A percentile compares a stretch with the other conserved stretches of the same genome.
Conservation (phyloP, 2,797 vertebrate genomes). For the Sylvilagus floridanus region DNA sequence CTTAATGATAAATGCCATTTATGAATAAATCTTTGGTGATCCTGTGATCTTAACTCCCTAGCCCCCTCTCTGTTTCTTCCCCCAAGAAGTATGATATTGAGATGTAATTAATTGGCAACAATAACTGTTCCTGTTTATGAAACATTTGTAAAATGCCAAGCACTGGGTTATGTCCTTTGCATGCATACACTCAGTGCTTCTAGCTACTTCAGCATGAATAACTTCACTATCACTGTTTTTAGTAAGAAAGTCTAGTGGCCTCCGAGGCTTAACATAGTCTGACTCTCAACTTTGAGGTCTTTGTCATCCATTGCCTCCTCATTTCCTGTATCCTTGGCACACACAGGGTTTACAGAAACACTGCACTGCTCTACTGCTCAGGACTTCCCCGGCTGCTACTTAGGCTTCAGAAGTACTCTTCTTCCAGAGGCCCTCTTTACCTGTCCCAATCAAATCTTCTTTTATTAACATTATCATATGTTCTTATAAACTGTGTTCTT, state of each 20-base stretch:
- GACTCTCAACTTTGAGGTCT: neutral
- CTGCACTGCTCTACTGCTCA: neutral
- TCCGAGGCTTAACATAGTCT: neutral
- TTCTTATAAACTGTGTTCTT: neutral
- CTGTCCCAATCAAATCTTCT: neutral
- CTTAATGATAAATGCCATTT: neutral
- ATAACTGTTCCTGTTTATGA: neutral
- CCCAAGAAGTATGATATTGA: neutral
- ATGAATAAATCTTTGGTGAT: neutral
- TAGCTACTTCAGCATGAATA: neutral
- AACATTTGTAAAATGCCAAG: neutral
- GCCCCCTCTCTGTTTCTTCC: neutral
- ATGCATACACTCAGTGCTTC: neutral
- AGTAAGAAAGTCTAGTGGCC: neutral
- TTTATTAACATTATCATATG: too few relatives aligned
- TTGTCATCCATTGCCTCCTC: neutral
- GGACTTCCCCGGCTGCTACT: neutral
- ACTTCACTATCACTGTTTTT: neutral
- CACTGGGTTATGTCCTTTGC: neutral
- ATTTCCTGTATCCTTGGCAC: neutral
- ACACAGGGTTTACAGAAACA: neutral
- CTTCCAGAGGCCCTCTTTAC: neutral
- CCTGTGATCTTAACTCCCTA: neutral
- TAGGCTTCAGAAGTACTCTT: neutral
- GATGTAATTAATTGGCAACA: neutral